These are phyloP conservation scores for Cygnus olor DNA, from an alignment of 2,797 vertebrate genomes.

Conservation along the genomic window DNA sequence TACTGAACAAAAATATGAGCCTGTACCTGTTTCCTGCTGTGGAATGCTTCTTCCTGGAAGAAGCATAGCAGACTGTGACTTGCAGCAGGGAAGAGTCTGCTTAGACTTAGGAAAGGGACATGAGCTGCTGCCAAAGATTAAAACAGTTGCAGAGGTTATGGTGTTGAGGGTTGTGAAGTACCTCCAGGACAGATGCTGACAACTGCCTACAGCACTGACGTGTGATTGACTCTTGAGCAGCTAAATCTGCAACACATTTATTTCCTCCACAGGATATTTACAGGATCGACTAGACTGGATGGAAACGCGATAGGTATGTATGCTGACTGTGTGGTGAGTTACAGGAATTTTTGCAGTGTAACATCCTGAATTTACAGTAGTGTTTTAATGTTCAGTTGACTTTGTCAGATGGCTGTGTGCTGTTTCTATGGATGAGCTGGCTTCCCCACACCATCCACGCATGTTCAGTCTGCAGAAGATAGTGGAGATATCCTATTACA, in stretches of 20 bases:
- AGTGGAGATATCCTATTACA: conserved; percentile 97
- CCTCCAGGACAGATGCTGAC: neutral
- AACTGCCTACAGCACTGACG: neutral
- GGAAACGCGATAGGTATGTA: conserved; percentile 94
- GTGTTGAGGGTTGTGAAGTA: neutral
- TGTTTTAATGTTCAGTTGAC: conserved; percentile 83
- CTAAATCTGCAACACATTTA: neutral
- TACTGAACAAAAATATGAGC: neutral
- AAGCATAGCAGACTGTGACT: neutral
- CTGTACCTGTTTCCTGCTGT: neutral
- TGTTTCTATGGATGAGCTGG: conserved; percentile 96
- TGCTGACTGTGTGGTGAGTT: neutral
- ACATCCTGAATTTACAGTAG: neutral
- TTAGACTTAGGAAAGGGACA: neutral
- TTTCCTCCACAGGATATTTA: conserved; percentile 88
- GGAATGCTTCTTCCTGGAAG: neutral
- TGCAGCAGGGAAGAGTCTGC: neutral
- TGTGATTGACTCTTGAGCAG: fast-evolving
- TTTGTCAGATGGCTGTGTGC: conserved; percentile 96
- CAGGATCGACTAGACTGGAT: conserved; percentile 92
- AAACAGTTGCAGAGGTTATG: neutral
- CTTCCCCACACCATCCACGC: conserved; percentile 91
- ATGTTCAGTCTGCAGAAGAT: conserved; percentile 99
- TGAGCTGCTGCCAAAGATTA: neutral
- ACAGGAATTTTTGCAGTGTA: neutral